Percentiles rank a stretch among this genome's conserved stretches.
Conservation (phyloP, 2,888 invertebrate genomes). For the Neoitamus cyanurus region DNA sequence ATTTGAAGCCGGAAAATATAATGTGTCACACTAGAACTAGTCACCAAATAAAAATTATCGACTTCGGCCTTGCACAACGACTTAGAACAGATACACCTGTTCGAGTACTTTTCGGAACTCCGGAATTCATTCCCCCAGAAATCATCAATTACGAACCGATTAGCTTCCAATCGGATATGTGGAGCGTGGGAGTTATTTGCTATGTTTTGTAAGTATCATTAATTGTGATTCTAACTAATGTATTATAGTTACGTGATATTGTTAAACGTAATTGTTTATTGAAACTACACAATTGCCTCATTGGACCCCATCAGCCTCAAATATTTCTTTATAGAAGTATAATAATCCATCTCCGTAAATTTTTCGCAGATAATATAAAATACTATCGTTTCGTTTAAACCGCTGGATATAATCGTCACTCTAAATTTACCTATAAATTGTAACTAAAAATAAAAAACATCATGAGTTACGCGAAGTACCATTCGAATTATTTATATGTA, state of each 20-base stretch:
- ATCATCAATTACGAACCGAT: conserved; percentile 91
- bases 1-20: conserved; percentile 96
- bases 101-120: conserved; percentile 86
- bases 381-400: too few species aligned
- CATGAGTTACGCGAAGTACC: too few species aligned
- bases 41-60: conserved; percentile 89
- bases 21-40: conserved; percentile 89
- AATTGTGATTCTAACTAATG: background rate
- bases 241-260: background rate
- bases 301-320: too few species aligned
- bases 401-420: too few species aligned
- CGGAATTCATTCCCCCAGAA: conserved; percentile 93
- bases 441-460: too few species aligned
- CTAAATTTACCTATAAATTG: too few species aligned
- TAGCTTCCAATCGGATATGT: conserved; percentile 89
- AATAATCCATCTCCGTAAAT: too few species aligned
- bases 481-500: too few species aligned
- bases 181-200: conserved; percentile 94
- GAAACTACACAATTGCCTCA: too few species aligned
- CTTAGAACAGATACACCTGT: conserved; percentile 75
- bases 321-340: too few species aligned
- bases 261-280: too few species aligned
- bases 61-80: conserved; percentile 89
- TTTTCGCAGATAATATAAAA: too few species aligned
- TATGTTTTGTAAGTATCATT: conserved; percentile 84